These are phyloP conservation scores for Agrilus cyanescens DNA, from an alignment of 2,888 invertebrate genomes.

Conservation along the genomic window DNA sequence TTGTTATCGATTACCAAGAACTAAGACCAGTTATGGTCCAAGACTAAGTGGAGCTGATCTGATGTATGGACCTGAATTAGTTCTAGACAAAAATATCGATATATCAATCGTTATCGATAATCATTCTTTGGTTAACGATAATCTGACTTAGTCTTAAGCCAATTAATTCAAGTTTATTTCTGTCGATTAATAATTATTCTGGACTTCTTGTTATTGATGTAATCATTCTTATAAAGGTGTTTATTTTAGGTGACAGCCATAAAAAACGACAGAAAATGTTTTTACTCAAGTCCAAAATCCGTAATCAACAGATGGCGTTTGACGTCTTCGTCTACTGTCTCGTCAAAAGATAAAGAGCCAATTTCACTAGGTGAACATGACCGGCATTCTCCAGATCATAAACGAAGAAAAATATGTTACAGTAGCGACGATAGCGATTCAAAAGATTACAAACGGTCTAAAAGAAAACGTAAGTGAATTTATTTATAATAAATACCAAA, in stretches of 20 bases:
- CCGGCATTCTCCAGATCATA: constrained; percentile 8
- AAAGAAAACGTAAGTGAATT: constrained; percentile 6
- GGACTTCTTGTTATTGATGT: no score
- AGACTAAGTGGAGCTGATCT: no score
- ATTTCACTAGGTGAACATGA: neutral
- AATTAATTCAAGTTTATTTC: no score
- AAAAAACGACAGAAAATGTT: constrained; percentile 15
- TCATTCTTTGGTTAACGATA: no score
- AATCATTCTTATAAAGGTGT: no score
- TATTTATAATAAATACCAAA: neutral
- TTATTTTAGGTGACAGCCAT: constrained; percentile 10
- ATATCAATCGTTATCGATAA: no score
- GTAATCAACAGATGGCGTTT: constrained; percentile 31
- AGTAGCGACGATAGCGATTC: constrained; percentile 12
- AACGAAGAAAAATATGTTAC: constrained; percentile 4
- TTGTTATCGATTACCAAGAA: no score
- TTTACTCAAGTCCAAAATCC: constrained; percentile 34
- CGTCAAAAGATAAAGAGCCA: constrained; percentile 30
- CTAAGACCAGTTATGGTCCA: no score
- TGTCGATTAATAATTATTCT: no score
- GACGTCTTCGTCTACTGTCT: constrained; percentile 36
- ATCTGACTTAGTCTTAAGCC: no score
- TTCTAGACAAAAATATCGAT: no score
- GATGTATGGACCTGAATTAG: no score
- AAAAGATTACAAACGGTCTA: constrained; percentile 6